Conservation (phyloP, 2,113 vertebrate species). For the Microtus oregoni region DNA sequence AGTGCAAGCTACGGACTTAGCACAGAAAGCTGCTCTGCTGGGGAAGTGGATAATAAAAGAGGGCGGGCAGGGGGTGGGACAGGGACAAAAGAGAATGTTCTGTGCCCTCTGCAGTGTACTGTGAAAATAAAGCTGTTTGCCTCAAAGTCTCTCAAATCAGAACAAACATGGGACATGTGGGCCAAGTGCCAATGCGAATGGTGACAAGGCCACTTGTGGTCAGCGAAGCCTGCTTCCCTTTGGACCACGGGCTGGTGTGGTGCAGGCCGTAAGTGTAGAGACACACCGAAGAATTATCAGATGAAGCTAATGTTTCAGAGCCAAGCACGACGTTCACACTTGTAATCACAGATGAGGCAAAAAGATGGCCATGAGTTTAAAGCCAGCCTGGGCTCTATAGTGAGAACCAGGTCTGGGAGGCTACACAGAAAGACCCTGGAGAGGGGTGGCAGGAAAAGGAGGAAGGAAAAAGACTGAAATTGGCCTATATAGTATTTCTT, state of each 20-base stretch:
- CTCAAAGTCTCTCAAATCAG: neutral
- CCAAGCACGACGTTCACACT: too few relatives aligned
- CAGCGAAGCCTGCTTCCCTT: neutral
- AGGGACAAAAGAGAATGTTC: neutral
- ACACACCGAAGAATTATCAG: constrained; percentile 24
- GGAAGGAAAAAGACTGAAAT: too few relatives aligned
- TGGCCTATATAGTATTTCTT: neutral
- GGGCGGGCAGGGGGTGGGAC: neutral
- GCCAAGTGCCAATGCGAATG: neutral
- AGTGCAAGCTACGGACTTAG: too few relatives aligned
- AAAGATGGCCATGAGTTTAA: neutral
- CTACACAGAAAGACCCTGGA: neutral
- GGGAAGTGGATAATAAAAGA: too few relatives aligned
- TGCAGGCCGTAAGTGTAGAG: neutral
- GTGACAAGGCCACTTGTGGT: neutral
- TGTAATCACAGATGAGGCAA: neutral
- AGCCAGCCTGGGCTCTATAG: neutral
- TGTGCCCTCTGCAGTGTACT: neutral
- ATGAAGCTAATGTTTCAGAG: neutral
- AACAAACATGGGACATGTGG: neutral
- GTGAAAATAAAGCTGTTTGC: neutral
- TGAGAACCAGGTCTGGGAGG: neutral
- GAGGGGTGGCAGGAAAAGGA: too few relatives aligned
- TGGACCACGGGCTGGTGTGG: neutral
- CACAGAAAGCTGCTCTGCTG: too few relatives aligned